Conservation (phyloP, 2,888 invertebrate species). For the Nudaria mundana region DNA sequence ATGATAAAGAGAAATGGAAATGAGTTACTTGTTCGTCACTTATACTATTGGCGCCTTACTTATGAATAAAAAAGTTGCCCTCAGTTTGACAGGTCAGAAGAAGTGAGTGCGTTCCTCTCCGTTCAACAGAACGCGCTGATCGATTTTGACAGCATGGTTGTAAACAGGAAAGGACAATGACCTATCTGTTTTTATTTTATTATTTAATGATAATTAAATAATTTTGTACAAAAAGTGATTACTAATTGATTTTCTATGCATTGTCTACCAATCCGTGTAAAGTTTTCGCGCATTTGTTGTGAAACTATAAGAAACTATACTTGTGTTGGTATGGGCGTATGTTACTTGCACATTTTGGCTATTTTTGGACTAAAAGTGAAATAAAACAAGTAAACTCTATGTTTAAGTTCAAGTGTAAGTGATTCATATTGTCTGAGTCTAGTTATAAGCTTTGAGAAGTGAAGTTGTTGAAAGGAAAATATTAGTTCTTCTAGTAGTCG, state of each 20-base stretch:
- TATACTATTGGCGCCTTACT: no score
- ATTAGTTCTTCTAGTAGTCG: conserved; percentile 13
- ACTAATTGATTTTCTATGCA: conserved; percentile 23
- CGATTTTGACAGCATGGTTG: conserved; percentile 44
- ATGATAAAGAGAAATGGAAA: no score
- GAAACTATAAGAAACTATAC: conserved; percentile 17
- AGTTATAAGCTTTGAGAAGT: conserved; percentile 7
- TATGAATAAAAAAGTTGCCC: no score
- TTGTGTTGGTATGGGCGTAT: conserved; percentile 45
- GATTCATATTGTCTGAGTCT: conserved; percentile 16
- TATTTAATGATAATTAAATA: conserved; percentile 41
- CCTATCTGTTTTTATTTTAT: conserved; percentile 40
- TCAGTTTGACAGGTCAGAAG: no score
- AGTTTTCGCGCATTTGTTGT: conserved; percentile 5
- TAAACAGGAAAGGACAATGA: conserved; percentile 70
- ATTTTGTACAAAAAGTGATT: conserved; percentile 51
- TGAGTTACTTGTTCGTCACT: no score
- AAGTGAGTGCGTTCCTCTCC: no score
- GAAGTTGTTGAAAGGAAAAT: conserved; percentile 3
- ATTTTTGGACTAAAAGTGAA: conserved; percentile 24
- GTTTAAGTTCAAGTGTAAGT: conserved; percentile 20
- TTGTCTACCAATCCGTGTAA: not conserved
- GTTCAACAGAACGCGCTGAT: no score
- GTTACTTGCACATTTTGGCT: conserved; percentile 14
- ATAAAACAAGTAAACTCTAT: conserved; percentile 16